Evolutionary conservation across 35 echinoderm and acorn worm genomes (phyloP).

Genomic region (Antedon bifida): DNA sequence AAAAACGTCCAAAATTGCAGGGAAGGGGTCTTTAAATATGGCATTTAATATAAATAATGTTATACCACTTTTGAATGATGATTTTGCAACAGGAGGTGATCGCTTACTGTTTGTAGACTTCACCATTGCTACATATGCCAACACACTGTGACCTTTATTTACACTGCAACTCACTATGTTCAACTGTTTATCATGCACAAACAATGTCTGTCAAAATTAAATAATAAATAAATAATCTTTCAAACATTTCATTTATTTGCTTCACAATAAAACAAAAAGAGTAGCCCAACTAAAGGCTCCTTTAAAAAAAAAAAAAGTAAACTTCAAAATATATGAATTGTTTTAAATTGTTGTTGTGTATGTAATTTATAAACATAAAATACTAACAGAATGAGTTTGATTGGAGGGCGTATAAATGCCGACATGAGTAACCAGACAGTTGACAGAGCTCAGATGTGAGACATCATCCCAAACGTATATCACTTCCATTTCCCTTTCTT

Average conservation of each 20-base stretch:
- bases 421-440: neutral
- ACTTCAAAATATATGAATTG: too few species aligned
- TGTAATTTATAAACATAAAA: too few species aligned
- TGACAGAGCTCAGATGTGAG: neutral
- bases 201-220: neutral
- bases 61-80: neutral
- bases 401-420: neutral
- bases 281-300: too few species aligned
- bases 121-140: neutral
- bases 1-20: too few species aligned
- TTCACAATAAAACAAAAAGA: too few species aligned
- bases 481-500: neutral
- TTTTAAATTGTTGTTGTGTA: too few species aligned
- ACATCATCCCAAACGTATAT: neutral
- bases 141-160: neutral
- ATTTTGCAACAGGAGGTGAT: neutral
- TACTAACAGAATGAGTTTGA: neutral
- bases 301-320: too few species aligned
- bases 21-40: too few species aligned
- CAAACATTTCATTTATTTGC: too few species aligned
- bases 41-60: too few species aligned
- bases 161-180: neutral
- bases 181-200: neutral
- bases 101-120: neutral
- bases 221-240: neutral